Base-by-base conservation (phyloP, 2,113 vertebrate genomes). In the Elaphurus davidianus region DNA sequence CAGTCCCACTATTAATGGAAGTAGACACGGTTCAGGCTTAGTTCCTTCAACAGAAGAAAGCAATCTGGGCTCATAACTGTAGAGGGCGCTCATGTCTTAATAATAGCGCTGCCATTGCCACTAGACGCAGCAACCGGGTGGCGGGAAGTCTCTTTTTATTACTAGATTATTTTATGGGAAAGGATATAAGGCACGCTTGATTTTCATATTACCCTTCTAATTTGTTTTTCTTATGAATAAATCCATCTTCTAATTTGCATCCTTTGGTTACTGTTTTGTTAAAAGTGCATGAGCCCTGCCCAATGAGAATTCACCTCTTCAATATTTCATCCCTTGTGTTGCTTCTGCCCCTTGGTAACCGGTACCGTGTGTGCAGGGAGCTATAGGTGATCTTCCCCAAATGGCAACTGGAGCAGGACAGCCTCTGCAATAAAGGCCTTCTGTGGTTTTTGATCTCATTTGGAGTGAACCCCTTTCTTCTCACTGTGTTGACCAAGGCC, bases 11-110 rank as follows among this genome's bases (percentile, higher is more conserved):
- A 16, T 52, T 62, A 54, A 57, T 57, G 74, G 91, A 90, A 54
- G 14, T 17, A 83, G 36, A 47, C 15, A 19, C 19, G 62, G 52
- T 67, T 28, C 62, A 25, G 40, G 9, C 1, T 84, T 57, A 13
- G 2, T 50, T 50, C 3, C 3, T 79, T 89, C 21, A 45, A 47
- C 11, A 81, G 47, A 30, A 55, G 67, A 45, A 27, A 59, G 89
- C 91, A 97, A 81, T 97, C 89, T 93, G 81, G 78, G 71, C 6
- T 87, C 3, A 0, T 1, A 93, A 60, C 98, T 90, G 87, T 98
- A 98, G 98, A 97, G 98, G 97, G 98, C 71, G 71, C 78, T 4
- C 89, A 14, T 95, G 98, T 94, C 54, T 98, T 79, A 98, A n/a
- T 96, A 97, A 98, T 97, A 60, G 85, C 33, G 33, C 47, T 45